These are phyloP conservation scores for Tapirus indicus DNA, from an alignment of 2,797 vertebrate genomes.

Conservation along the genomic window DNA sequence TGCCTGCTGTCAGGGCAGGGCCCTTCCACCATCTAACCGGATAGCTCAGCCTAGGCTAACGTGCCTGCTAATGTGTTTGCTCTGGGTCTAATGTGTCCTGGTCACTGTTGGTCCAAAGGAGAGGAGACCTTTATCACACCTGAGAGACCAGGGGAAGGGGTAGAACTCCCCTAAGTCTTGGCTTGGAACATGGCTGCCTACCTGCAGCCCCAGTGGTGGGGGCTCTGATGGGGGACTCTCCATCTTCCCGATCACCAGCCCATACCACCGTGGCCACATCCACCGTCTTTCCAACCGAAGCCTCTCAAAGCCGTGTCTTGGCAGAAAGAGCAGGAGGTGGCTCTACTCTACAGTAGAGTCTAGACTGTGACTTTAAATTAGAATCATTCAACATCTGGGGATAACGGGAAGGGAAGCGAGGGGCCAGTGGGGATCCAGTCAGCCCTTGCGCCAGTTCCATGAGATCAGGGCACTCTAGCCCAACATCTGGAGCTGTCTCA, in stretches of 20 bases:
- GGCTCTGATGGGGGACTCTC: not conserved
- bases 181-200: not conserved
- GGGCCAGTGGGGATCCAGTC: not conserved
- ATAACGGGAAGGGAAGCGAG: not conserved
- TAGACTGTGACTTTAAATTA: not conserved
- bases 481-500: not conserved
- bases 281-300: not conserved
- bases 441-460: not conserved
- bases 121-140: not conserved
- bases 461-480: not conserved
- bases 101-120: not conserved
- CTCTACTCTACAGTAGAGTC: not conserved
- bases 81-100: not conserved
- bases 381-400: not conserved
- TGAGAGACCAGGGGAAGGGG: not conserved
- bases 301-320: not conserved
- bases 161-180: not conserved
- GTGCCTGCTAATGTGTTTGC: no score
- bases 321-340: not conserved
- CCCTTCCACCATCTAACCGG: not conserved
- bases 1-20: not conserved
- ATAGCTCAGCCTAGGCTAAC: not conserved
- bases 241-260: not conserved
- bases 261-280: rapidly evolving
- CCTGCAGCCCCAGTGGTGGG: not conserved